phyloP scores from a whole-genome alignment of 2,888 invertebrate genomes.

The Ceriagrion tenellum region DNA sequence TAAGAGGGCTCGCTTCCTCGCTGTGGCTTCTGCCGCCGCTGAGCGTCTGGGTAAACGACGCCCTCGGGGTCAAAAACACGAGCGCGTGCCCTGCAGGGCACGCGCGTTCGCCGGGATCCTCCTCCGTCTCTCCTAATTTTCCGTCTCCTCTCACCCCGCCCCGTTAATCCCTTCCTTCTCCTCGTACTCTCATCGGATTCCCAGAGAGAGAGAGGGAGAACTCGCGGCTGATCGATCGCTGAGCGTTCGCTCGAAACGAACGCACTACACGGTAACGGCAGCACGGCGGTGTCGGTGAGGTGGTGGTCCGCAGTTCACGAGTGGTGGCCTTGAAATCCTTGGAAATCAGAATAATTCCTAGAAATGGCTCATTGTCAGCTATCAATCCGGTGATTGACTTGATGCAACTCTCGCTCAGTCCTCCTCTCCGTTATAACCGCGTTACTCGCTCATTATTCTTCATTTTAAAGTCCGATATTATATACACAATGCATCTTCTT shows the following conservation, averaged over 20 bases:
- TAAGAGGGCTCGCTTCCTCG: neutral
- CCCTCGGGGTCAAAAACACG: neutral
- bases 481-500: no score
- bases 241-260: neutral
- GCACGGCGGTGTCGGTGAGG: neutral
- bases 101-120: neutral
- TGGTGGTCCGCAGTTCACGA: no score
- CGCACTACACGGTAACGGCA: neutral
- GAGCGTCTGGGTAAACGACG: neutral
- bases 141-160: neutral
- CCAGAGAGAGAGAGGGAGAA: neutral
- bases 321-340: no score
- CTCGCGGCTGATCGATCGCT: neutral
- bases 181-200: neutral
- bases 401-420: no score
- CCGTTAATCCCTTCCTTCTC: neutral
- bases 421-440: no score
- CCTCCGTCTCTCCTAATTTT: neutral
- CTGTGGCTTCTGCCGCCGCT: neutral
- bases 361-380: no score
- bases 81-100: neutral
- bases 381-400: no score
- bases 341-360: no score
- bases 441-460: no score
- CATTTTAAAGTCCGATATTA: no score